Base-by-base conservation (phyloP, 2,888 invertebrate genomes). In the Neocrepidodera transversa region DNA sequence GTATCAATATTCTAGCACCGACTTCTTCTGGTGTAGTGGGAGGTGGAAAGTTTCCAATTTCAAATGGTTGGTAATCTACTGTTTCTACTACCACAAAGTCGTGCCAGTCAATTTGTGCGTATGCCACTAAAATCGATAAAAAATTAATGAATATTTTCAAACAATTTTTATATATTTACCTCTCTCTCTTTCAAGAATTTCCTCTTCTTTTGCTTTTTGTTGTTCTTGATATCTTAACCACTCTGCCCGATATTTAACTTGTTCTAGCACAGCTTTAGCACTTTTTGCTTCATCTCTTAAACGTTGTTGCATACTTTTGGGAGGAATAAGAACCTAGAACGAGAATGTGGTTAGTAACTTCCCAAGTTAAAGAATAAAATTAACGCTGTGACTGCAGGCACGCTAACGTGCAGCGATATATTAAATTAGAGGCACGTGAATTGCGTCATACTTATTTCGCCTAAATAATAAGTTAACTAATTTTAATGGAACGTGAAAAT, bases 71-170 rank as follows among this genome's bases (percentile, higher is more conserved):
- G 78, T 98, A 99, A 79, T 99, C 99, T 0, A 99, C 98, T 0
- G 98, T 98, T 82, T 99, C 99, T 0, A 99, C 99, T 0, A 99
- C 98, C 1, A 99, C 98, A 80, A 99, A 99, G 80, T 99, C 98
- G 78, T 99, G 99, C 99, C 99, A 99, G 78, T 99, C 99, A 64
- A 99, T 97, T 74, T 95, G 95, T 0, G 97, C 97, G 78, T 99
- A 99, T 0, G 93, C 93, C 20, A 93, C 87, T 85, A 26, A 61
- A 68, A 66, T 36, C 43, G 36, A 50, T 45, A 6, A 5, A 23
- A 23, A 23, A 23, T 23, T 30, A 10, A 10, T 10, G 3, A 30
- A 30, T 30, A 30, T 5, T 32, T 5, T 35, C 20, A 1, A 18
- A n/a, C 16, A 2, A 40, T 26, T 42, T 40, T n/a, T n/a, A 26